Percentiles rank a stretch among this genome's conserved stretches.
Conservation (phyloP, 92 coral and sea anemone species). For the Epizoanthus fatuus region DNA sequence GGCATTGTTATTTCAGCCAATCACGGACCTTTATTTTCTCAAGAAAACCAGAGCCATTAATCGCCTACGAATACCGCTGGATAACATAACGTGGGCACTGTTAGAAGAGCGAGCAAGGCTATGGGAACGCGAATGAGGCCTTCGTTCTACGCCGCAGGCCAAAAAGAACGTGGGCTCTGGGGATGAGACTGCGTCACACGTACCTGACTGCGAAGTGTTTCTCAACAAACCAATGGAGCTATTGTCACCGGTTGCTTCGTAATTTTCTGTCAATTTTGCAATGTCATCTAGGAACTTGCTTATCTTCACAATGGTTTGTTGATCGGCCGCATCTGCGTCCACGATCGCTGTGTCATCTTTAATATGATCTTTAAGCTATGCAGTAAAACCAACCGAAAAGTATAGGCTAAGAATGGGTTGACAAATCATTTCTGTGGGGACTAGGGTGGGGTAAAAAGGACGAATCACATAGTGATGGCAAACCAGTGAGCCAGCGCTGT, state of each 20-base stretch:
- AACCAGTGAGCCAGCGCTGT: background rate
- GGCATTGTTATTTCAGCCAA: no score
- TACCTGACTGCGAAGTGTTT: constrained; percentile 22
- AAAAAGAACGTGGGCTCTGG: no score
- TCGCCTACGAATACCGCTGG: no score
- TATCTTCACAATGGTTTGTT: constrained; percentile 2
- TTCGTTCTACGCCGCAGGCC: background rate
- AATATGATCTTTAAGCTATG: background rate
- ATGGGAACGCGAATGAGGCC: background rate
- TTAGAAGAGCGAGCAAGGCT: background rate
- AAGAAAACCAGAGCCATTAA: no score
- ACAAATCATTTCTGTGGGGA: no score
- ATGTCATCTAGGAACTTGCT: background rate
- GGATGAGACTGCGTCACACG: background rate
- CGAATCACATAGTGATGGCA: background rate
- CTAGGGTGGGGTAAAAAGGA: background rate
- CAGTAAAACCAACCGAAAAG: background rate
- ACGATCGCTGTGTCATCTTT: constrained; percentile 1
- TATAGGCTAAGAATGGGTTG: no score
- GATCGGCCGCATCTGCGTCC: constrained; percentile 11
- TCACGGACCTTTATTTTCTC: no score
- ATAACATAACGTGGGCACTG: no score
- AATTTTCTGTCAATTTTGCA: background rate
- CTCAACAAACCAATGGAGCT: constrained; percentile 7
- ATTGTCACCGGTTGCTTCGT: background rate